These are phyloP conservation scores for Pollenia griseotomentosa DNA, from an alignment of 2,888 invertebrate species.

Conservation along the genomic window DNA sequence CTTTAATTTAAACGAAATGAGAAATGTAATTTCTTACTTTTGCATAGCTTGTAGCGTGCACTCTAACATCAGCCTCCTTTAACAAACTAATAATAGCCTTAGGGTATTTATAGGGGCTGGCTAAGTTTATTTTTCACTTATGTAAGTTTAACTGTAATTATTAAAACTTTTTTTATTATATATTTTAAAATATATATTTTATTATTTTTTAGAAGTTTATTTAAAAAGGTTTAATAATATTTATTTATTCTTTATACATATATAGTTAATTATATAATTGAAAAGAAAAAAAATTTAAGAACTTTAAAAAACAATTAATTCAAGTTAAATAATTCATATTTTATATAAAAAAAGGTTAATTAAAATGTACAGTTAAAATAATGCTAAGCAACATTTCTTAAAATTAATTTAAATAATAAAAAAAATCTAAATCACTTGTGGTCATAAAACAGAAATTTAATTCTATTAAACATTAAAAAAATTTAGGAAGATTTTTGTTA, in stretches of 20 bases:
- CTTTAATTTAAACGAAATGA: too few species aligned
- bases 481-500: conserved; percentile 44
- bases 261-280: conserved; percentile 46
- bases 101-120: too few species aligned
- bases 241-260: conserved; percentile 38
- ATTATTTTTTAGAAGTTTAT: neutral
- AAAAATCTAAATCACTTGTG: conserved; percentile 47
- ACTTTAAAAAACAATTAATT: conserved; percentile 39
- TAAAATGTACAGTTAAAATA: conserved; percentile 14
- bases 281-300: neutral
- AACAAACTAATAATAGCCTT: too few species aligned
- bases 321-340: conserved; percentile 12
- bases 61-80: too few species aligned
- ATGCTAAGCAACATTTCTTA: conserved; percentile 33
- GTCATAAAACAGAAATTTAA: conserved; percentile 21
- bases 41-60: too few species aligned
- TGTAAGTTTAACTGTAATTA: conserved; percentile 39
- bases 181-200: conserved; percentile 40
- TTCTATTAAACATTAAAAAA: conserved; percentile 22
- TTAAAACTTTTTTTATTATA: conserved; percentile 20
- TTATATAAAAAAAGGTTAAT: neutral
- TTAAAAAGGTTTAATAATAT: neutral
- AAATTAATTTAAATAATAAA: neutral
- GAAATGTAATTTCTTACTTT: too few species aligned
- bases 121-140: conserved; percentile 6